Base-by-base conservation (phyloP, 2,888 invertebrate genomes). In the Cinara cedri region DNA sequence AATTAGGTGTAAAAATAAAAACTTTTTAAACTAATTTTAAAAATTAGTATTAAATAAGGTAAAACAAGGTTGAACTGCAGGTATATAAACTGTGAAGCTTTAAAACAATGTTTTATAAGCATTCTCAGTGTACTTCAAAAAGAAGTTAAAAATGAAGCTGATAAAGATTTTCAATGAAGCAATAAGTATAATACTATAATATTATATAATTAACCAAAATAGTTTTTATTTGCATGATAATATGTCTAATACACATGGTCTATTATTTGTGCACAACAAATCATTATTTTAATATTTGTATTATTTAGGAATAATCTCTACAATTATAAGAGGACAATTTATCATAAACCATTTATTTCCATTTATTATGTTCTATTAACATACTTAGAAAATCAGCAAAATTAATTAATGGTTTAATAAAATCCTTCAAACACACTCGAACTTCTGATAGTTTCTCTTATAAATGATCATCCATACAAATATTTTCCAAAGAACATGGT, bases 111-210 rank as follows among this genome's bases (percentile, higher is more conserved):
- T 66, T 66, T 49, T 4, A 66, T 24, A 24, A 49, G 21, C 49
- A 66, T 66, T 49, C 19, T 66, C 49, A 21, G 2, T 24, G 16
- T 49, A 49, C 24, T 24, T 49, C 14, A 49, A 49, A 24, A 13
- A 24, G 49, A 66, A 49, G 49, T 66, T 21, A 14, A 66, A 66
- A 66, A 66, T 46, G 21, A 66, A 66, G 49, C 46, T 66, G 24
- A 46, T 66, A 46, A 8, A 44, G 49, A 24, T 49, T 49, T 66
- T 24, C n/a, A 66, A 66, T 66, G 66, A 66, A 49, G 66, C 44
- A 46, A 66, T 24, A 49, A 49, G 49, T 66, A 49, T 16, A 49
- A 24, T 49, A 49, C 9, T 49, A 11, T 13, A 8, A 49, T 13
- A 13, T 49, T 11, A 49, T 49, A 49, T 44, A 44, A 44, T n/a